Evolutionary conservation across 1,140 invertebrate genomes (phyloP), one percentile per base, ranked within the genome.

Genomic region (Zaprionus capensis): DNA sequence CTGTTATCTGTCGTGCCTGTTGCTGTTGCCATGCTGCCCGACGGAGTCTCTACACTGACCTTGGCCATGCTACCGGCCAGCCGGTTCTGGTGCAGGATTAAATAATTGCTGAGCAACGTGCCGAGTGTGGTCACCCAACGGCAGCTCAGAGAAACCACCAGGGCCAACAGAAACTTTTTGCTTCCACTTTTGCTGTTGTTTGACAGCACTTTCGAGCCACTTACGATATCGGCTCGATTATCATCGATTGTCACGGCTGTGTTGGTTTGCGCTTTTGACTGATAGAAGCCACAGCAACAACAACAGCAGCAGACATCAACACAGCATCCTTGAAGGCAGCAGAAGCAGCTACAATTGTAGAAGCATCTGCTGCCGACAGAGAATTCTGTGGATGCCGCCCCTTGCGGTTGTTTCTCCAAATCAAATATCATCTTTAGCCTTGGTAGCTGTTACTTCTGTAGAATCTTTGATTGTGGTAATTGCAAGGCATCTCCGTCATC

Each of bases 291-390:
- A 36, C 76, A 73, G 17, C 57, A 49, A 24, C 78, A 85, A 68
- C 71, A 82, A 55, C 76, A 85, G 22, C 81, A 88, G 36, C 85
- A 85, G 17, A 70, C 55, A 6, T 75, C 59, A 11, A 90, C 71
- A 34, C 85, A 90, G 55, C 85, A 90, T 72, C 85, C 85, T 20
- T 90, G 82, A 1, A 76, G 82, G 41, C 85, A 90, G 26, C 85
- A 90, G 14, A 77, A 58, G 49, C 85, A 90, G n/a, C 78, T 58
- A 15, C 85, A 90, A 57, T 90, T 90, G 46, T 85, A 90, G 41
- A 73, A 82, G 56, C 85, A 90, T 53, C 59, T 75, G 72, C 55
- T 71, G 17, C 46, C 31, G 22, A 26, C 78, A 4, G 51, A 5
- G 38, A 41, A 34, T 7, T 20, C 11, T 58, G 17, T 17, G 59